These are phyloP conservation scores for Acropternis orthonyx DNA, from an alignment of 2,797 vertebrate genomes.

Conservation along the genomic window DNA sequence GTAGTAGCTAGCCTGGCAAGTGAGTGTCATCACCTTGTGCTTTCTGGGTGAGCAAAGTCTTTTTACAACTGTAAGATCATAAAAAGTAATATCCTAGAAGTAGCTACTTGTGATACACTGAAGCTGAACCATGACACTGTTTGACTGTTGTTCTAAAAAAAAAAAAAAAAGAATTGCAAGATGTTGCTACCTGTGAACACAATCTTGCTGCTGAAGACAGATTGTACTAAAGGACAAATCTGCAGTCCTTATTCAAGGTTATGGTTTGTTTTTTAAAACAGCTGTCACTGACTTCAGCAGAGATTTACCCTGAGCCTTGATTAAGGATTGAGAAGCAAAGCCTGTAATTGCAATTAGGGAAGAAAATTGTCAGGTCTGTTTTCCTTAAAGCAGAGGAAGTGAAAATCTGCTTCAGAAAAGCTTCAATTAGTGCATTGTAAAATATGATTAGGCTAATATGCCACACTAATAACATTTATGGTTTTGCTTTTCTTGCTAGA, in stretches of 20 bases:
- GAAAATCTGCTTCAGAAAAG: slow-evolving; percentile 10
- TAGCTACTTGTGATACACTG: background rate
- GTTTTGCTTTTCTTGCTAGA: background rate
- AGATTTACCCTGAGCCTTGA: background rate
- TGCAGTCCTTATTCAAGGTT: background rate
- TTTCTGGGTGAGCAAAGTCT: background rate
- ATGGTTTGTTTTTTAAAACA: background rate
- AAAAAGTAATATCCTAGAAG: background rate
- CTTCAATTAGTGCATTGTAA: slow-evolving; percentile 5
- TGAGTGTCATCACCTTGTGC: background rate
- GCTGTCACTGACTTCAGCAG: background rate
- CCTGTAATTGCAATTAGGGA: slow-evolving; percentile 18
- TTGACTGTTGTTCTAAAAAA: background rate
- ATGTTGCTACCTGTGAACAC: background rate
- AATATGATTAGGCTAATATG: slow-evolving; percentile 19
- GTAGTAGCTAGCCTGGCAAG: background rate
- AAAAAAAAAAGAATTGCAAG: background rate
- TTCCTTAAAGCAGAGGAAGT: background rate
- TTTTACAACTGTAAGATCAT: background rate
- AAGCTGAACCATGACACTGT: background rate
- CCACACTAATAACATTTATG: background rate
- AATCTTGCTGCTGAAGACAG: background rate
- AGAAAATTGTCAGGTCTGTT: slow-evolving; percentile 1
- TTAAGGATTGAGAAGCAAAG: background rate
- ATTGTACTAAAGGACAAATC: background rate